Percentiles rank a stretch among this genome's conserved stretches.
Conservation (phyloP, 2,113 vertebrate species). For the Euleptes europaea region DNA sequence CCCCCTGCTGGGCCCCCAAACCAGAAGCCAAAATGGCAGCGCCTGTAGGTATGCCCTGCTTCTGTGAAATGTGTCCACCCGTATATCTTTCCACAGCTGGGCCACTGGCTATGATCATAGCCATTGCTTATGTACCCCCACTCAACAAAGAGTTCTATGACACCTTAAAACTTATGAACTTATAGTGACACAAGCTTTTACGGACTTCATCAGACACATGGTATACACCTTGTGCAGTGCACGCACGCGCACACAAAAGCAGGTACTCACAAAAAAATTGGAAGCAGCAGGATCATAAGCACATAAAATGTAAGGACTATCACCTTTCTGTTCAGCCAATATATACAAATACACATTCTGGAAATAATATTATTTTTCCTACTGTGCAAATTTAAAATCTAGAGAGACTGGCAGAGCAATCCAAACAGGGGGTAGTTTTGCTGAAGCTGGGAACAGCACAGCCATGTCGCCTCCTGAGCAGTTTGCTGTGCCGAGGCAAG, state of each 20-base stretch:
- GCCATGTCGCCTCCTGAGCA: too few relatives aligned
- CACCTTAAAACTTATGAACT: not conserved
- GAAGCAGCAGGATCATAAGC: not conserved
- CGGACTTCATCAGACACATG: not conserved
- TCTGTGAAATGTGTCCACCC: too few relatives aligned
- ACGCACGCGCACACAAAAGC: not conserved
- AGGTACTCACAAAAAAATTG: not conserved
- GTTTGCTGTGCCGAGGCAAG: too few relatives aligned
- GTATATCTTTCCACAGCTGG: too few relatives aligned
- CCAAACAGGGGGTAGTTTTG: too few relatives aligned
- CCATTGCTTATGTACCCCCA: too few relatives aligned
- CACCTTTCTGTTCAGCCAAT: not conserved
- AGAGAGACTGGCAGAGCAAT: too few relatives aligned
- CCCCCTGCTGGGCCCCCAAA: too few relatives aligned
- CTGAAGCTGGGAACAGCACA: too few relatives aligned
- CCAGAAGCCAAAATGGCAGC: too few relatives aligned
- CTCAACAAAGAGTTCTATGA: not conserved
- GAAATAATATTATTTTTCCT: not conserved
- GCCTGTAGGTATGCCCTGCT: too few relatives aligned
- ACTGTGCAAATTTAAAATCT: not conserved
- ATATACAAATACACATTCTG: not conserved
- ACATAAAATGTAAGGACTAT: not conserved
- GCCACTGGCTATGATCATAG: too few relatives aligned
- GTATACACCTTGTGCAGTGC: not conserved
- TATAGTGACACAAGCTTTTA: not conserved